phyloP scores from a whole-genome alignment of 2,113 vertebrate genomes.

The Pristiophorus japonicus region DNA sequence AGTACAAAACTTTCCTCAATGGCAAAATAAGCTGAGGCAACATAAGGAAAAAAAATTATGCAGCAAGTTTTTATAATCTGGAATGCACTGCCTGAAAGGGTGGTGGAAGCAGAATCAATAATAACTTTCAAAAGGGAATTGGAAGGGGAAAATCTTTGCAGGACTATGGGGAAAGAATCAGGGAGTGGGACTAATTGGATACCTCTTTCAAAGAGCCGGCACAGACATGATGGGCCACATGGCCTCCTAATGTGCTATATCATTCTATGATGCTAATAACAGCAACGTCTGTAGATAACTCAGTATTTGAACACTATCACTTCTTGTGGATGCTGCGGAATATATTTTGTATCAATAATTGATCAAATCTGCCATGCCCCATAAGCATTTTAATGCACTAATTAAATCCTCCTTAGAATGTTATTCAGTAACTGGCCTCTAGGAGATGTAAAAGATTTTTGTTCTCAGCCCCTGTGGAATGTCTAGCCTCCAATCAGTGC shows the following conservation, averaged over 20 bases:
- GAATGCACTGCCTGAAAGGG: no score
- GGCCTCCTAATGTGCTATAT: neutral
- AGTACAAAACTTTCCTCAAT: neutral
- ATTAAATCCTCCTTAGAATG: neutral
- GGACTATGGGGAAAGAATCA: no score
- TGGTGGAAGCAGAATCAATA: no score
- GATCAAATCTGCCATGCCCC: neutral
- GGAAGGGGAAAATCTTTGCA: no score
- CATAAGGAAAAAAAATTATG: no score
- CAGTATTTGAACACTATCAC: neutral
- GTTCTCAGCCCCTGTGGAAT: neutral
- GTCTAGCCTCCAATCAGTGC: no score
- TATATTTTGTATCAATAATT: neutral
- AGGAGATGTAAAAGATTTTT: neutral
- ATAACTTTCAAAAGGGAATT: no score
- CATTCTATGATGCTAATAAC: neutral
- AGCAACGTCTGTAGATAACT: neutral
- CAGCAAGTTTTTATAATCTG: no score
- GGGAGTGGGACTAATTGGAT: no score
- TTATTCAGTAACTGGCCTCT: neutral
- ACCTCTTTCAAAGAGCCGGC: no score
- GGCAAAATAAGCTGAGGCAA: neutral
- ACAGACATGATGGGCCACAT: neutral
- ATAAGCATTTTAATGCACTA: neutral
- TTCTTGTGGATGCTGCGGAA: neutral